Evolutionary conservation across 2,113 vertebrate species (phyloP), one percentile per base, ranked within the genome.

Genomic region (Coregonus clupeaformis): DNA sequence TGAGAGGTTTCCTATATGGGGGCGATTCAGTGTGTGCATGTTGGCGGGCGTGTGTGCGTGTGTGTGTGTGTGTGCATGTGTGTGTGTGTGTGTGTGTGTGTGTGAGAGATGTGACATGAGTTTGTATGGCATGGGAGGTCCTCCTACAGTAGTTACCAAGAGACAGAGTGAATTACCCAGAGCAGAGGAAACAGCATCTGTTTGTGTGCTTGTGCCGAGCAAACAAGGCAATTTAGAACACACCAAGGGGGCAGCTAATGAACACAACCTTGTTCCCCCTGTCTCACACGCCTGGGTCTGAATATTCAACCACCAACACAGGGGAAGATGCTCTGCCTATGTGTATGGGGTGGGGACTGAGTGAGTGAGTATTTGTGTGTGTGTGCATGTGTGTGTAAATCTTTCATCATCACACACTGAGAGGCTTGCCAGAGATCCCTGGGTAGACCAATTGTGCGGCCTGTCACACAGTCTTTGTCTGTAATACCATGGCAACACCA

Each of bases 201-300:
- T 96, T 98, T 97, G 95, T 94, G 93, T 93, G 95, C 95, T 94
- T 95, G 95, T 94, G 95, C 94, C 93, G 95, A 97, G 96, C 95
- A 98, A 99, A 98, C 97, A 98, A 97, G 95, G 94, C 96, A 96
- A 97, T 98, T 98, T 97, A 94, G 95, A 94, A 92, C 92, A 96
- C 94, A 95, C 94, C 94, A 95, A 95, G 95, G 95, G 96, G 97
- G 95, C 93, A 93, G 94, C 95, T 95, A 96, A 96, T 95, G 95
- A 96, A 96, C 94, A 95, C 92, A 95, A 95, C 94, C 95, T 94
- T 94, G 92, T 90, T 94, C 92, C 92, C 86, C 36, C 32, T 1
- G 86, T 79, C 83, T 85, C 80, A 82, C 91, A 91, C 92, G 94
- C 93, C 92, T 92, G 92, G 91, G 90, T 84, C 91, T 64, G 91